Conservation (phyloP, 2,113 vertebrate species). For the Hemiscyllium ocellatum region DNA sequence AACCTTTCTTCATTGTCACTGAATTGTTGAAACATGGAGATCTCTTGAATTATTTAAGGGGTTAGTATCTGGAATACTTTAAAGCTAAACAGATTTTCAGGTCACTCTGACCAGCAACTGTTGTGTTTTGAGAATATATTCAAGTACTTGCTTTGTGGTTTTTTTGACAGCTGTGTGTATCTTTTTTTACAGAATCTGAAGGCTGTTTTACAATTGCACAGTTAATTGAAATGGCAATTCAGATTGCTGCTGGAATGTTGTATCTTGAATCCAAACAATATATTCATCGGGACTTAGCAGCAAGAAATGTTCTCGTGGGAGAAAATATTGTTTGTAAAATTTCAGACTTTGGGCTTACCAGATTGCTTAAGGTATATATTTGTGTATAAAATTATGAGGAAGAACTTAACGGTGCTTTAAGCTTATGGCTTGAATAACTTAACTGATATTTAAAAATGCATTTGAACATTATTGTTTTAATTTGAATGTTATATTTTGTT, state of each 20-base stretch:
- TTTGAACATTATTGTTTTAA: not conserved
- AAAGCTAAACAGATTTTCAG: not conserved
- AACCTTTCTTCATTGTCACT: slow-evolving; percentile 28
- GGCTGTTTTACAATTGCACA: not conserved
- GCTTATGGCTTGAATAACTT: not conserved
- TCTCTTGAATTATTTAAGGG: slow-evolving; percentile 30
- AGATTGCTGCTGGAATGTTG: slow-evolving; percentile 12
- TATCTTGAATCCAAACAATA: slow-evolving; percentile 18
- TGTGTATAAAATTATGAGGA: not conserved
- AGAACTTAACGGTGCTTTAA: not conserved
- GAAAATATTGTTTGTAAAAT: slow-evolving; percentile 23
- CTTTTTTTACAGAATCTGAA: not conserved
- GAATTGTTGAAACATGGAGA: slow-evolving; percentile 35
- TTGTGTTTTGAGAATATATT: not conserved
- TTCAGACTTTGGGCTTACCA: slow-evolving; percentile 25
- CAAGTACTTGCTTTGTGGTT: not conserved
- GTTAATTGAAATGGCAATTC: slow-evolving; percentile 5
- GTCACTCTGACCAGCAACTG: not conserved
- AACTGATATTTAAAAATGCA: not conserved
- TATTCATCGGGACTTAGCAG: slow-evolving; percentile 28
- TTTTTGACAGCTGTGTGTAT: not conserved
- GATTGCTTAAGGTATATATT: slow-evolving; percentile 18
- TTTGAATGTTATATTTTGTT: not conserved
- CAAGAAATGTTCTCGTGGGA: slow-evolving; percentile 15
- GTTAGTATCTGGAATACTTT: not conserved